phyloP scores from a whole-genome alignment of 1,140 invertebrate genomes.

The Eurosta solidaginis region DNA sequence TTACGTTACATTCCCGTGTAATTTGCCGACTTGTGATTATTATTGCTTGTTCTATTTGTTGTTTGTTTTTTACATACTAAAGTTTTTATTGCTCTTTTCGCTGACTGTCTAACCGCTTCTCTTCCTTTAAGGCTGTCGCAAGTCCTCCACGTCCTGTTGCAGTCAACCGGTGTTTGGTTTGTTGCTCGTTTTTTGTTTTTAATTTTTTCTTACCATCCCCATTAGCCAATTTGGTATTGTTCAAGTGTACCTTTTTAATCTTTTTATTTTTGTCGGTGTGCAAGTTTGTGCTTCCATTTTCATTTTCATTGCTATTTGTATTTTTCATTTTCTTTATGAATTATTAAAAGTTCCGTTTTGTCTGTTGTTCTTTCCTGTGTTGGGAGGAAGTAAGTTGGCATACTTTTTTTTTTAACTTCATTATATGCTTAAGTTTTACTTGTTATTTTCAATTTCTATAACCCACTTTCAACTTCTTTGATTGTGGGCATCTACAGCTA shows the following conservation, averaged over 20 bases:
- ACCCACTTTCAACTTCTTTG: conserved; percentile 40
- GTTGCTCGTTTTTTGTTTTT: not conserved
- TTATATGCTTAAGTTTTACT: conserved; percentile 59
- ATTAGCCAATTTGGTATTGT: not conserved
- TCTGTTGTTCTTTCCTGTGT: not conserved
- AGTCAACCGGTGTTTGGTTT: not conserved
- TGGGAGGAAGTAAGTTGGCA: not conserved
- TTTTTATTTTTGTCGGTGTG: not conserved
- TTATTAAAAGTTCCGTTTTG: not conserved
- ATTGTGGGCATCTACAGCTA: too few species aligned
- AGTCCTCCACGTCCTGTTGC: not conserved
- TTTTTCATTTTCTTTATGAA: not conserved
- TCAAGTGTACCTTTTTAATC: not conserved
- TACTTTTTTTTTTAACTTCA: conserved; percentile 39
- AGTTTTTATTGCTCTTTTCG: not conserved
- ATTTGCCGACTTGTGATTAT: conserved; percentile 11
- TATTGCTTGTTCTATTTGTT: not conserved
- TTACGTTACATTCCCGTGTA: not conserved
- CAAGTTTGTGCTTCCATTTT: not conserved
- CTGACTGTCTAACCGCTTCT: not conserved
- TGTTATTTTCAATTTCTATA: conserved; percentile 60
- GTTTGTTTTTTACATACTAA: not conserved
- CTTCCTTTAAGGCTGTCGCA: not conserved
- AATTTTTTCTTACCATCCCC: not conserved
- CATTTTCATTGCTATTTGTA: not conserved